Evolutionary conservation across 1,140 invertebrate genomes (phyloP).

Genomic region (Solenopsis invicta): DNA sequence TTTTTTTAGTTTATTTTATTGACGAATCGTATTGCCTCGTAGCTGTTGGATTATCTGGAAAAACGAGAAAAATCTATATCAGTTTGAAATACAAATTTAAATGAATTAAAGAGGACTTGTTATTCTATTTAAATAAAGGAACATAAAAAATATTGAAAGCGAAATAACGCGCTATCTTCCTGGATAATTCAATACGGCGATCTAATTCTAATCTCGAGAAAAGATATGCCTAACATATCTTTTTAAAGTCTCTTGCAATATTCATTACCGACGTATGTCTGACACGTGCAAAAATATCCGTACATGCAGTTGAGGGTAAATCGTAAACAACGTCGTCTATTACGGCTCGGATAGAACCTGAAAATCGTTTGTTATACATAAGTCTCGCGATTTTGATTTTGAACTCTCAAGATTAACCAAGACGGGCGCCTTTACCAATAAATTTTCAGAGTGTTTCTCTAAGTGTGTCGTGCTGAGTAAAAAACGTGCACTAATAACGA

Average conservation of each 20-base stretch:
- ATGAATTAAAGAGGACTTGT: background rate
- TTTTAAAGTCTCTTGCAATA: background rate
- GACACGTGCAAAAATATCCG: conserved; percentile 64
- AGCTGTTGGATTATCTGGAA: background rate
- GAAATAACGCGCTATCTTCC: background rate
- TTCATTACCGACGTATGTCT: conserved; percentile 22
- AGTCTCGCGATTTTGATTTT: conserved; percentile 39
- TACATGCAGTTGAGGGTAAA: conserved; percentile 80
- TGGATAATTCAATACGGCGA: conserved; percentile 15
- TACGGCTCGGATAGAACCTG: background rate
- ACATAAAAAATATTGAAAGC: background rate
- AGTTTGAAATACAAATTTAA: background rate
- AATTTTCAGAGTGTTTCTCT: conserved; percentile 22
- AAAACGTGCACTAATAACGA: conserved; percentile 33
- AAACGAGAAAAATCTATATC: background rate
- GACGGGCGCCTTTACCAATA: conserved; percentile 23
- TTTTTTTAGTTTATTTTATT: conserved; percentile 35
- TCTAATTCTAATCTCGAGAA: background rate
- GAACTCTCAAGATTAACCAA: background rate
- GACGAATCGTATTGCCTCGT: conserved; percentile 2
- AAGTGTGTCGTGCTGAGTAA: background rate
- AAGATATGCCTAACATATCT: background rate
- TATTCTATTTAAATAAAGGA: background rate
- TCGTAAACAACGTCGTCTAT: conserved; percentile 19
- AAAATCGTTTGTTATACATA: conserved; percentile 38